Percentiles rank a stretch among this genome's conserved stretches.
These are phyloP conservation scores for Sphaeramia orbicularis DNA, from an alignment of 2,797 vertebrate genomes.

Conservation along the genomic window DNA sequence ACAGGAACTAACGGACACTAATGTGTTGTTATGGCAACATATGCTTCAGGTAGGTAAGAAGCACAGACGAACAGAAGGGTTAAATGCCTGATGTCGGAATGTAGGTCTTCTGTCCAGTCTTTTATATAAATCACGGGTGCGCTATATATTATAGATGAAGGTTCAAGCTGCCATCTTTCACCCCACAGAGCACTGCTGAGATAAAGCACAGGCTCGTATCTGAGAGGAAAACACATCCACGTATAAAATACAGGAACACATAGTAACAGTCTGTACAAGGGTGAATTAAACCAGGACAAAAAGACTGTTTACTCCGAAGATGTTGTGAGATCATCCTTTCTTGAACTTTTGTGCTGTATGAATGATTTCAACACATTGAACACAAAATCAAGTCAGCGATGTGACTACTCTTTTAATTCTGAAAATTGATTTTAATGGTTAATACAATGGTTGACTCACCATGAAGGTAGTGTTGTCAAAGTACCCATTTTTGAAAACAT, in stretches of 20 bases:
- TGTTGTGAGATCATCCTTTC: too few species aligned
- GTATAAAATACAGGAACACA: not conserved
- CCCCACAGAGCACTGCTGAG: slow-evolving; percentile 12
- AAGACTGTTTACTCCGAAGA: too few species aligned
- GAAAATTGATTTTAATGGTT: too few species aligned
- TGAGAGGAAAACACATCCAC: too few species aligned
- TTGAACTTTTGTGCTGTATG: too few species aligned
- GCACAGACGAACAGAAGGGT: not conserved
- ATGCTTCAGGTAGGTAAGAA: slow-evolving; percentile 21
- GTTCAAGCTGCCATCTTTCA: slow-evolving; percentile 34
- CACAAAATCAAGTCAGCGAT: too few species aligned
- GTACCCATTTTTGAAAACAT: too few species aligned
- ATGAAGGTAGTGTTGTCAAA: too few species aligned
- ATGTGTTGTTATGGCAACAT: slow-evolving; percentile 42
- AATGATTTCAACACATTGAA: too few species aligned
- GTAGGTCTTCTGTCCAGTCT: slow-evolving; percentile 33
- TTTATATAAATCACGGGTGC: slow-evolving; percentile 50
- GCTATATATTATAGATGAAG: slow-evolving; percentile 66
- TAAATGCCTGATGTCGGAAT: slow-evolving; percentile 21
- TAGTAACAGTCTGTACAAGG: slow-evolving; percentile 4
- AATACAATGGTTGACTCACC: too few species aligned
- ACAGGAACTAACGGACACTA: slow-evolving; percentile 26
- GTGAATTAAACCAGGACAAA: slow-evolving; percentile 3
- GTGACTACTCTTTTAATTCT: too few species aligned
- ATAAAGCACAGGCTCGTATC: slow-evolving; percentile 24